Conservation (phyloP, 2,113 vertebrate species). For the Elephantulus edwardii region DNA sequence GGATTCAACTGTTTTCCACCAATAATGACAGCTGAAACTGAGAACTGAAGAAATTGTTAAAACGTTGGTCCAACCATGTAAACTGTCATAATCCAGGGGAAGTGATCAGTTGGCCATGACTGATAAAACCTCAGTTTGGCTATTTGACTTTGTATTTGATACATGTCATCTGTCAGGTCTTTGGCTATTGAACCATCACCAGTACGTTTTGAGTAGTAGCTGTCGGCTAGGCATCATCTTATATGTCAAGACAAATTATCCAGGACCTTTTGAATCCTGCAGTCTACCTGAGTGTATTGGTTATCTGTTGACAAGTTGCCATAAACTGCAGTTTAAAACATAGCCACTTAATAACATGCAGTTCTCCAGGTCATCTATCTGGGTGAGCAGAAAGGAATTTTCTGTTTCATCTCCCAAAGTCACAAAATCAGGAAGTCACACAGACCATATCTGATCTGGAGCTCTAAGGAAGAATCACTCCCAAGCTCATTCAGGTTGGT, state of each 20-base stretch:
- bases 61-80: background rate
- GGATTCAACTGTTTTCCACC: background rate
- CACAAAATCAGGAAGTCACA: background rate
- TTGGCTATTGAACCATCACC: background rate
- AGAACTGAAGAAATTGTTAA: background rate
- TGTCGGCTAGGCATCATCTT: background rate
- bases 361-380: background rate
- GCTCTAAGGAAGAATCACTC: background rate
- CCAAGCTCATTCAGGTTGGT: background rate
- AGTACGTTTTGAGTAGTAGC: background rate
- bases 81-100: background rate
- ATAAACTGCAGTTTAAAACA: background rate
- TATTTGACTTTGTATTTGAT: background rate
- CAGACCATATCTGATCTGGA: background rate
- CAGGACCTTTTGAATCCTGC: background rate
- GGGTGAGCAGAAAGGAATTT: background rate
- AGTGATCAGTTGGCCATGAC: fast-evolving
- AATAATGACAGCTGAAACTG: background rate
- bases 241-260: background rate
- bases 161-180: background rate
- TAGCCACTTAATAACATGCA: background rate
- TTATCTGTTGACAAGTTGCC: background rate
- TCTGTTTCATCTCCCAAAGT: background rate
- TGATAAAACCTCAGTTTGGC: no score
- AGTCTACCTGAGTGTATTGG: background rate